Evolutionary conservation across 2,888 invertebrate species (phyloP).

Genomic region (Phortica magna): DNA sequence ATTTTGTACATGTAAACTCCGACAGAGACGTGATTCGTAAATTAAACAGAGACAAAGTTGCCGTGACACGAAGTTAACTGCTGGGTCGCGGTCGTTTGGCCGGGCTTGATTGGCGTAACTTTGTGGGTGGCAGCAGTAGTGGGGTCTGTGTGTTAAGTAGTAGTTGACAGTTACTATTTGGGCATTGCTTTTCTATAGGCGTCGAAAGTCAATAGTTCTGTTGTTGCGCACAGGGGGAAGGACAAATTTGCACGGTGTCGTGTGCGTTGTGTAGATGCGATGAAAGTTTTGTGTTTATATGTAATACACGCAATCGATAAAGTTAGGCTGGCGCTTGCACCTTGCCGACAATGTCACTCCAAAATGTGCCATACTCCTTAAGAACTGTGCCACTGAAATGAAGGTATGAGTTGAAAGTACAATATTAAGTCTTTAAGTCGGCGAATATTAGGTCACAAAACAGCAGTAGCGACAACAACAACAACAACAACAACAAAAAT

Average conservation of each 20-base stretch:
- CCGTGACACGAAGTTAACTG: background rate
- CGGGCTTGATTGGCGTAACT: background rate
- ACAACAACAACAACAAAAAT: slow-evolving; percentile 10
- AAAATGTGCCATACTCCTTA: slow-evolving; percentile 87
- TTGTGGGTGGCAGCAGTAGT: background rate
- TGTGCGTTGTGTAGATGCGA: background rate
- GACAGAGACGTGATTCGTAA: slow-evolving; percentile 17
- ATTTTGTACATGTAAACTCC: slow-evolving; percentile 12
- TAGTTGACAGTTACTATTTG: background rate
- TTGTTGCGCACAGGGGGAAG: background rate
- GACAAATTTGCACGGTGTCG: background rate
- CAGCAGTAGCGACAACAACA: background rate
- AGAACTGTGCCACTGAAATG: slow-evolving; percentile 86
- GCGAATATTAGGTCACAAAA: background rate
- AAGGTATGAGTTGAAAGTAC: slow-evolving; percentile 14
- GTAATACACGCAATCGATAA: background rate
- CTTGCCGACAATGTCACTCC: slow-evolving; percentile 84
- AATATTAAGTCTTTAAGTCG: background rate
- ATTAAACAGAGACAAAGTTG: slow-evolving; percentile 10
- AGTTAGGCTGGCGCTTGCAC: slow-evolving; percentile 63
- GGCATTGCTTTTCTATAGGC: slow-evolving; percentile 1
- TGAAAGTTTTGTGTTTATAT: slow-evolving; percentile 40
- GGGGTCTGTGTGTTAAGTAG: background rate
- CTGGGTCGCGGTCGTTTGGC: background rate
- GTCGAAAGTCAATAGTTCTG: slow-evolving; percentile 8